Conservation (phyloP, 2,113 vertebrate species). For the Pseudonaja textilis region DNA sequence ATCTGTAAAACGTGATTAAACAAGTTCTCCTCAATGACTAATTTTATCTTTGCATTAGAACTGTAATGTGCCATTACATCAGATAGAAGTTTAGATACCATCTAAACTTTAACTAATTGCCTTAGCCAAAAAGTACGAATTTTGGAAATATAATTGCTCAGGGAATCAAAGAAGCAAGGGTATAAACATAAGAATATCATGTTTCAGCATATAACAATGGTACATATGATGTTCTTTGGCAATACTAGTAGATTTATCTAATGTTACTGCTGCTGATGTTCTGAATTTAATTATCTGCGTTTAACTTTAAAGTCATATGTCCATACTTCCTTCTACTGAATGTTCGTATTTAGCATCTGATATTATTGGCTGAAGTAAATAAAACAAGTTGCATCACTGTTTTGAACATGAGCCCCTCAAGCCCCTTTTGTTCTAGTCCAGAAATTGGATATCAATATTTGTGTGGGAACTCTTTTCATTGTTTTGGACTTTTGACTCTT, state of each 20-base stretch:
- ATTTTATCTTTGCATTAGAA: not conserved
- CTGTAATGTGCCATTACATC: not conserved
- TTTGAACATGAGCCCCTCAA: not conserved
- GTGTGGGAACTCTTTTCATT: accelerated
- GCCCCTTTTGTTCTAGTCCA: not conserved
- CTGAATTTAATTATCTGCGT: slow-evolving; percentile 4
- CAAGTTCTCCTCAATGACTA: not conserved
- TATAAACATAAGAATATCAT: not conserved
- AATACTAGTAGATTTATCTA: not conserved
- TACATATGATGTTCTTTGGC: not conserved
- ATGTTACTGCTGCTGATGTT: not conserved
- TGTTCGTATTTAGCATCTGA: not conserved
- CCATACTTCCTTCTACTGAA: not conserved
- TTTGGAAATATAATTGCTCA: not conserved
- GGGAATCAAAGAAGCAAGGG: not conserved
- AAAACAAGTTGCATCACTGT: not conserved
- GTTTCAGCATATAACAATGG: not conserved
- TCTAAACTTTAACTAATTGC: not conserved
- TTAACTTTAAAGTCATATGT: not conserved
- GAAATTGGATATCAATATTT: too few species aligned
- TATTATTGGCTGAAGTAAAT: not conserved
- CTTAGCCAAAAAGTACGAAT: not conserved
- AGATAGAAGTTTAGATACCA: not conserved
- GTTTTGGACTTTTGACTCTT: not conserved
- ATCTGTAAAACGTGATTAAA: not conserved